A percentile compares a stretch with the other conserved stretches of the same genome.
Conservation (phyloP, 1,140 invertebrate species). For the Drosophila simulans region DNA sequence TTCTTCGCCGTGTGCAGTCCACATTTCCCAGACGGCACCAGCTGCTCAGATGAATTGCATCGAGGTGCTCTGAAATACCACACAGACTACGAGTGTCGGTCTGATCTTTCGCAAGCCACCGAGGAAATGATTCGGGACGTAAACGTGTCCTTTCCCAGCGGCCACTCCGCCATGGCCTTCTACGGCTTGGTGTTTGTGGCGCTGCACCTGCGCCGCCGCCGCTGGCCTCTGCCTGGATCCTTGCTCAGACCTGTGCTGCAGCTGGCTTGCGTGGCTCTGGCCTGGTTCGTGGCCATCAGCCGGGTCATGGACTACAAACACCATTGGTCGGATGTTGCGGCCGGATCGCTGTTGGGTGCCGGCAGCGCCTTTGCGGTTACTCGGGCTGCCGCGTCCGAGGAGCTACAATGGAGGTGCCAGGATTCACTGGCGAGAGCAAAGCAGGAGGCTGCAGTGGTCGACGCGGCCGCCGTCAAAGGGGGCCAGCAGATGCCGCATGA, state of each 20-base stretch:
- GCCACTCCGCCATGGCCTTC: slow-evolving; percentile 92
- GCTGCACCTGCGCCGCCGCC: slow-evolving; percentile 90
- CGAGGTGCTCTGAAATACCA: slow-evolving; percentile 86
- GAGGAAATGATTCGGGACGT: slow-evolving; percentile 87
- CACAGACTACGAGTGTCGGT: slow-evolving; percentile 87
- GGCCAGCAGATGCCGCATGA: slow-evolving; percentile 56
- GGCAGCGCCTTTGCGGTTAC: slow-evolving; percentile 86
- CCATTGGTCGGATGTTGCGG: slow-evolving; percentile 91
- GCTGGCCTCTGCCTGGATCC: slow-evolving; percentile 25
- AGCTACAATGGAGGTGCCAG: slow-evolving; percentile 13
- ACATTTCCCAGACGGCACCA: slow-evolving; percentile 77
- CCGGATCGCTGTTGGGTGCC: slow-evolving; percentile 86
- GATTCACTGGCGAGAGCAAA: neutral
- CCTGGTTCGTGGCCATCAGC: slow-evolving; percentile 92
- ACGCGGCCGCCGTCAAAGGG: neutral
- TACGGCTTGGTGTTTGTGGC: slow-evolving; percentile 91
- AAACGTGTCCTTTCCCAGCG: slow-evolving; percentile 92
- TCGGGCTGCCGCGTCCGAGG: slow-evolving; percentile 70
- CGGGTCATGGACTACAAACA: slow-evolving; percentile 98
- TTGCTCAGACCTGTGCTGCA: slow-evolving; percentile 53
- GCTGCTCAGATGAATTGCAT: slow-evolving; percentile 79
- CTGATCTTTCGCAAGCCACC: slow-evolving; percentile 78
- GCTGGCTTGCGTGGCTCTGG: slow-evolving; percentile 66
- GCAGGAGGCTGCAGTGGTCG: neutral
- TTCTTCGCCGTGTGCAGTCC: slow-evolving; percentile 92